phyloP scores from a whole-genome alignment of 2,797 vertebrate genomes.

The Perodicticus potto region DNA sequence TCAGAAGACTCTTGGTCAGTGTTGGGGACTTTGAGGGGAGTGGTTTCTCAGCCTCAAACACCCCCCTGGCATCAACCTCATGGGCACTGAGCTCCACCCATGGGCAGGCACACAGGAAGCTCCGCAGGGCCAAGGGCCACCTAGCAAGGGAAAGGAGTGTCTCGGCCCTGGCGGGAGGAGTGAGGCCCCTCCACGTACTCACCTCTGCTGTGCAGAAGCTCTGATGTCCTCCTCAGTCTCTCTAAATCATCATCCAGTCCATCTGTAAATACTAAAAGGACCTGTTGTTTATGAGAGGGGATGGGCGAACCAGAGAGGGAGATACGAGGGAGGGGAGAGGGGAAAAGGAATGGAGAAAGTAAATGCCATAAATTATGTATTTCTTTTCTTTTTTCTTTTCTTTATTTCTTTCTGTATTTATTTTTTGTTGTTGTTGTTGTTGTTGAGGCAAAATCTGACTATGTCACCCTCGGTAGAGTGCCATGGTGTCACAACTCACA shows the following conservation, averaged over 20 bases:
- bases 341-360: background rate
- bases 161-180: background rate
- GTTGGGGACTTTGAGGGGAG: background rate
- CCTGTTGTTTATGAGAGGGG: conserved; percentile 83
- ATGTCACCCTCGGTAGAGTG: no score
- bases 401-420: no score
- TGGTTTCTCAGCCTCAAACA: background rate
- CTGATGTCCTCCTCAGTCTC: conserved; percentile 86
- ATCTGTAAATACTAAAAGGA: conserved; percentile 94
- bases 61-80: background rate
- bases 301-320: background rate
- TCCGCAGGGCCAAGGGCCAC: background rate
- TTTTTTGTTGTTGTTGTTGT: no score
- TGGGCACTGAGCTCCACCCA: background rate
- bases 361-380: background rate
- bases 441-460: no score
- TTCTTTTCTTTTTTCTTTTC: background rate
- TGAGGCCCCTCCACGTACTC: background rate
- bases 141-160: background rate
- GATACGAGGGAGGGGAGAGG: rapidly evolving
- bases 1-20: background rate
- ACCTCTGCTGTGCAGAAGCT: conserved; percentile 87
- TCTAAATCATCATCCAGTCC: conserved; percentile 91
- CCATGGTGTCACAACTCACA: no score
- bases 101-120: background rate